Evolutionary conservation across 2,888 invertebrate genomes (phyloP).

Genomic region (Hybos culiciformis): DNA sequence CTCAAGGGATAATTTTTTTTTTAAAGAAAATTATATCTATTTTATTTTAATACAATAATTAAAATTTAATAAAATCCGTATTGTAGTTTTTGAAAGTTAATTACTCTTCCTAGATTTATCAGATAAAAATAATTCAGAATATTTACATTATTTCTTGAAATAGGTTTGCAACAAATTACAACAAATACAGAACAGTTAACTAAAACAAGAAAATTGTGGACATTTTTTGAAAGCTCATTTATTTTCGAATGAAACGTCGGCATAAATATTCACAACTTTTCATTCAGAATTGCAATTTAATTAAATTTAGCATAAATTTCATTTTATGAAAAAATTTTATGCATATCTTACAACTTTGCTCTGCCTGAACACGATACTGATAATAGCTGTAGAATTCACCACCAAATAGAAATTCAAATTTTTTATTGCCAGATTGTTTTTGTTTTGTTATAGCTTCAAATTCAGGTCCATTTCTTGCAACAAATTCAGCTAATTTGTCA

Average conservation of each 20-base stretch:
- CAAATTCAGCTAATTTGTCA: constrained; percentile 97
- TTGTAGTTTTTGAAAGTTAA: no score
- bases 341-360: constrained; percentile 70
- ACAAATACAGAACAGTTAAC: no score
- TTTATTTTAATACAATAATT: neutral
- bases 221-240: constrained; percentile 14
- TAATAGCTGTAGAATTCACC: constrained; percentile 94
- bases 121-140: no score
- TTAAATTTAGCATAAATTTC: neutral
- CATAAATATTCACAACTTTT: constrained; percentile 1
- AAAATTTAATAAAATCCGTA: neutral
- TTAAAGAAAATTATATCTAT: no score
- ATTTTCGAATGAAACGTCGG: constrained; percentile 9
- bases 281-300: constrained; percentile 1
- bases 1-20: no score
- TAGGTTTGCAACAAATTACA: no score
- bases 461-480: constrained; percentile 97
- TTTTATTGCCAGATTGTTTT: constrained; percentile 95
- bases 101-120: no score
- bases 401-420: constrained; percentile 93
- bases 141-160: no score
- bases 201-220: constrained; percentile 3
- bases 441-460: constrained; percentile 98
- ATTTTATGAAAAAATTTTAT: neutral
- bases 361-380: constrained; percentile 87